Evolutionary conservation across 2,888 invertebrate genomes (phyloP).

Genomic region (Arge pagana): DNA sequence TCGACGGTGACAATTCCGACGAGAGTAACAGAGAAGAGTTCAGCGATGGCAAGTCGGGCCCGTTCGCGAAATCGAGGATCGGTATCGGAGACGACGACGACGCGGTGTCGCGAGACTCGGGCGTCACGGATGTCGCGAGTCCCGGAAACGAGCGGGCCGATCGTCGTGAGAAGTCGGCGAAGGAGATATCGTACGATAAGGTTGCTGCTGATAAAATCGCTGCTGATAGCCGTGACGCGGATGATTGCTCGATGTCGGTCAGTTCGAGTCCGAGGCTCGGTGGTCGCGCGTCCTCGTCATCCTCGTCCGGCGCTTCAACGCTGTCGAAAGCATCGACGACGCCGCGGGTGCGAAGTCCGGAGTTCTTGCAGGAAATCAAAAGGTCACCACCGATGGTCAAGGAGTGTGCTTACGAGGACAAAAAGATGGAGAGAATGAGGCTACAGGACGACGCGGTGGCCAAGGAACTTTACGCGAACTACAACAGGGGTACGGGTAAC

Average conservation of each 20-base stretch:
- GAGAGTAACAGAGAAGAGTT: slow-evolving; percentile 57
- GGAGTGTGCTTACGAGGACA: slow-evolving; percentile 72
- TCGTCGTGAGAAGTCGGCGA: slow-evolving; percentile 11
- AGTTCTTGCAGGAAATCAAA: slow-evolving; percentile 28
- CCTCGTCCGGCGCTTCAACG: slow-evolving; percentile 33
- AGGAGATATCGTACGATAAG: slow-evolving; percentile 27
- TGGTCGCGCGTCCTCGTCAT: slow-evolving; percentile 32
- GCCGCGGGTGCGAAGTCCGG: slow-evolving; percentile 44
- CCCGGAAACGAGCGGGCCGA: not conserved
- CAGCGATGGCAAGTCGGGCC: slow-evolving; percentile 11
- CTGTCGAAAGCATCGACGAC: slow-evolving; percentile 46
- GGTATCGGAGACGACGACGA: slow-evolving; percentile 7
- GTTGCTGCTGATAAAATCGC: slow-evolving; percentile 4
- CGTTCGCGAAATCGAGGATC: not conserved
- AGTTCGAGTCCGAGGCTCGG: slow-evolving; percentile 3
- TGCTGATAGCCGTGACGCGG: slow-evolving; percentile 17
- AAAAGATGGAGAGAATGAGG: slow-evolving; percentile 61
- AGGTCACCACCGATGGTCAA: slow-evolving; percentile 59
- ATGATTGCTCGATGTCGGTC: slow-evolving; percentile 16
- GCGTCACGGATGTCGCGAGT: not conserved
- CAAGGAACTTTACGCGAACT: slow-evolving; percentile 37
- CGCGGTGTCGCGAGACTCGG: slow-evolving; percentile 5
- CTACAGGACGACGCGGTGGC: slow-evolving; percentile 38
- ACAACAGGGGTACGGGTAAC: slow-evolving; percentile 58
- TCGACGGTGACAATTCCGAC: slow-evolving; percentile 12